phyloP scores from a whole-genome alignment of 2,113 vertebrate species.

The Oncorhynchus mykiss region DNA sequence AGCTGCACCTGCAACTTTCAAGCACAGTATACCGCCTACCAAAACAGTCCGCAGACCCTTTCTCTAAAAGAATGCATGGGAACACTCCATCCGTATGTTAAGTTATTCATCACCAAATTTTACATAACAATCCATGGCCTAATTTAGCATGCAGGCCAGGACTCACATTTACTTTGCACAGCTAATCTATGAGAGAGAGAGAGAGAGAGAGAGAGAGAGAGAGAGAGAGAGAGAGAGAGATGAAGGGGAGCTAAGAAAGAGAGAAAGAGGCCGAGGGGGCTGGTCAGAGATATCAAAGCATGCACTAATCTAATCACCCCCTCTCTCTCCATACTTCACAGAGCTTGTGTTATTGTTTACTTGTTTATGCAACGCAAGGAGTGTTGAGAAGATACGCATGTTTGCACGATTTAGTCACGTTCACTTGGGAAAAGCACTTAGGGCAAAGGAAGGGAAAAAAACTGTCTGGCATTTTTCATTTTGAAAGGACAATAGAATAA shows the following conservation, averaged over 20 bases:
- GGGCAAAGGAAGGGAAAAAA: background rate
- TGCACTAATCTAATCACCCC: slow-evolving; percentile 7
- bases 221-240: background rate
- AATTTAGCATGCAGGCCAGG: slow-evolving; percentile 67
- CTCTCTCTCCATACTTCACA: background rate
- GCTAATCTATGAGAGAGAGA: slow-evolving; percentile 15
- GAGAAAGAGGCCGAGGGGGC: background rate
- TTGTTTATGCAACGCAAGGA: slow-evolving; percentile 14
- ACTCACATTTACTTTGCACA: slow-evolving; percentile 47
- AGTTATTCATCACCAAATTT: slow-evolving; percentile 74
- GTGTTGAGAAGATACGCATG: slow-evolving; percentile 7
- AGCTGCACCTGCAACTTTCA: background rate
- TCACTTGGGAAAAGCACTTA: background rate
- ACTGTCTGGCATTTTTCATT: background rate
- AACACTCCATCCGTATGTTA: slow-evolving; percentile 60
- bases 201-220: slow-evolving; percentile 18
- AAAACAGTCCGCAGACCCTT: background rate
- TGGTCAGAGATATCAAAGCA: slow-evolving; percentile 23
- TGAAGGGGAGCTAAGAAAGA: background rate
- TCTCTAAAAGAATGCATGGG: slow-evolving; percentile 50
- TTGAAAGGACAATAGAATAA: background rate
- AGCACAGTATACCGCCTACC: background rate
- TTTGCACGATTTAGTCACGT: background rate
- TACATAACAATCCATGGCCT: slow-evolving; percentile 67
- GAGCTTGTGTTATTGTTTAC: slow-evolving; percentile 1